phyloP scores from a whole-genome alignment of 1,140 invertebrate genomes.

The Halyomorpha halys region DNA sequence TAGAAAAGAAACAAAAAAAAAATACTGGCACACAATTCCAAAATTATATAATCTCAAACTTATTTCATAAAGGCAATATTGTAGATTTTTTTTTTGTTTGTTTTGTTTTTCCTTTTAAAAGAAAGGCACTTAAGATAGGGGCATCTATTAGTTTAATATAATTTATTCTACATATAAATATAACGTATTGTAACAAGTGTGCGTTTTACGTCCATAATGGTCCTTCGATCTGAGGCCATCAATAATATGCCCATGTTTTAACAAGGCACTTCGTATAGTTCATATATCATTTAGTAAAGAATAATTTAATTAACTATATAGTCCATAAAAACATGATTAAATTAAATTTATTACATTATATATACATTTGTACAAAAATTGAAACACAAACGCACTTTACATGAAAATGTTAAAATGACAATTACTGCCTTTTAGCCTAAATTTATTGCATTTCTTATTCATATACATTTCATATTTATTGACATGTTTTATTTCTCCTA shows the following conservation, averaged over 20 bases:
- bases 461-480: too few species aligned
- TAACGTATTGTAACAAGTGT: neutral
- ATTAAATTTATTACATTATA: neutral
- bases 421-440: neutral
- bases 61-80: neutral
- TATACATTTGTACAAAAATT: too few species aligned
- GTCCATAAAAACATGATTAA: neutral
- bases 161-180: neutral
- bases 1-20: conserved; percentile 1
- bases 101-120: neutral
- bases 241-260: neutral
- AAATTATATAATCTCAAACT: conserved; percentile 1
- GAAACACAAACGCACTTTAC: neutral
- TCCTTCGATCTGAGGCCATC: neutral
- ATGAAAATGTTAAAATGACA: neutral
- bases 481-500: too few species aligned
- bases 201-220: conserved; percentile 3
- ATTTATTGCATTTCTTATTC: neutral
- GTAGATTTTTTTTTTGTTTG: too few species aligned
- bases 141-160: neutral
- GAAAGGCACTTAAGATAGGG: conserved; percentile 2
- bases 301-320: conserved; percentile 2
- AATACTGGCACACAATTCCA: conserved; percentile 7
- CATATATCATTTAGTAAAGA: neutral
- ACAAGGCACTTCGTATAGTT: neutral